These are phyloP conservation scores for Dipodomys spectabilis DNA, from an alignment of 2,113 vertebrate genomes.

Conservation along the genomic window DNA sequence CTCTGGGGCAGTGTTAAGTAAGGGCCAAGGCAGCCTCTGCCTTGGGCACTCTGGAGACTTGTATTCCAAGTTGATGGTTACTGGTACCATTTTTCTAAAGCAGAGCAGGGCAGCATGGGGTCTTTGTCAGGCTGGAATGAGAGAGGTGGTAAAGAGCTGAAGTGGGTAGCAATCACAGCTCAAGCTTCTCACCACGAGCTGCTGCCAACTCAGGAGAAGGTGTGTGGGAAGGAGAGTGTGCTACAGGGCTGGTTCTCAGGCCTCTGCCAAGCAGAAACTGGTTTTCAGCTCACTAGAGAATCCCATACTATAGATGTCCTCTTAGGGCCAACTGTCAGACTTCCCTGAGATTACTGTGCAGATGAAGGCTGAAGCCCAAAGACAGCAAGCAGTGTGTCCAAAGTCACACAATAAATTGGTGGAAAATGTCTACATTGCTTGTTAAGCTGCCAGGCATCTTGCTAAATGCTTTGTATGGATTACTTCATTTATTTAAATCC, in stretches of 20 bases:
- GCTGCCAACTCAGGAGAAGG: neutral
- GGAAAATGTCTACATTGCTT: neutral
- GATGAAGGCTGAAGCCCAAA: neutral
- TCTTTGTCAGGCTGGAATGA: neutral
- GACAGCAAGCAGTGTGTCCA: neutral
- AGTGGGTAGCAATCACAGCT: neutral
- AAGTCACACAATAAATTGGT: constrained; percentile 10
- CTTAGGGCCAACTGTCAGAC: neutral
- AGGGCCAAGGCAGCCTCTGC: neutral
- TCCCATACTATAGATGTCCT: neutral
- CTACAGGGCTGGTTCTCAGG: neutral
- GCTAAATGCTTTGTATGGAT: neutral
- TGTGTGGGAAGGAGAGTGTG: neutral
- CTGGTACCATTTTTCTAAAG: neutral
- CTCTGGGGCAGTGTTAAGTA: neutral
- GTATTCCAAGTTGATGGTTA: neutral
- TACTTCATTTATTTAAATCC: neutral
- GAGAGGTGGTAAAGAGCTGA: neutral
- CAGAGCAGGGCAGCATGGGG: neutral
- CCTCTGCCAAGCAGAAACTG: neutral
- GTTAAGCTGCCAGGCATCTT: neutral
- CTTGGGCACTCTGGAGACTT: neutral
- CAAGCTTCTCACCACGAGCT: neutral
- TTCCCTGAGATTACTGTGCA: neutral
- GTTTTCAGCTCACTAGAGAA: neutral